A percentile compares a stretch with the other conserved stretches of the same genome.
These are phyloP conservation scores for Salarias fasciatus DNA, from an alignment of 2,797 vertebrate species.

Conservation along the genomic window DNA sequence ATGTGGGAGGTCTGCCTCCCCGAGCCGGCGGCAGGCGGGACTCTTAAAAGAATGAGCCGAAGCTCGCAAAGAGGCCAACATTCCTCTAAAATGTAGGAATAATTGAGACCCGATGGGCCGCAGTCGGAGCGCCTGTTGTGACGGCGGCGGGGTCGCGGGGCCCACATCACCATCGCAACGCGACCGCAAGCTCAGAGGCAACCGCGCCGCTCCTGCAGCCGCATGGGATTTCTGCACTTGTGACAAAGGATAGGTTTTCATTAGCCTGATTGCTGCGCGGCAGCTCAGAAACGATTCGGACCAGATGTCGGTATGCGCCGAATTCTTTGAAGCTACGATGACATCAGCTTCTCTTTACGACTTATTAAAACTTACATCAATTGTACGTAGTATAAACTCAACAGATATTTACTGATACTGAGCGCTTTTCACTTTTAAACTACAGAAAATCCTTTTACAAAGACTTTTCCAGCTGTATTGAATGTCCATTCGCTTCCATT, in stretches of 20 bases:
- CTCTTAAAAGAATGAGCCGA: slow-evolving; percentile 68
- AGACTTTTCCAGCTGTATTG: no score
- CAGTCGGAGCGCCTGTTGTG: slow-evolving; percentile 78
- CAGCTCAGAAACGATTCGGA: neutral
- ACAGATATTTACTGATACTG: no score
- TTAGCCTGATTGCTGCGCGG: neutral
- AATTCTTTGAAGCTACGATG: neutral
- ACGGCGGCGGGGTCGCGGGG: slow-evolving; percentile 74
- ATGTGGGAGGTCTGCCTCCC: slow-evolving; percentile 77
- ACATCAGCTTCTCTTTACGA: neutral
- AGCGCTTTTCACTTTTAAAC: no score
- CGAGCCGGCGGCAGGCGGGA: slow-evolving; percentile 61
- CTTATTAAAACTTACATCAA: neutral
- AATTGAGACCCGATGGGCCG: slow-evolving; percentile 82
- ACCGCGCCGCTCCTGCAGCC: slow-evolving; percentile 39
- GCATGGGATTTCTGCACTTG: slow-evolving; percentile 42
- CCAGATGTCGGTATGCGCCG: neutral
- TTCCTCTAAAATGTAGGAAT: slow-evolving; percentile 82
- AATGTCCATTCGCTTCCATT: no score
- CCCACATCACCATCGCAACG: slow-evolving; percentile 56
- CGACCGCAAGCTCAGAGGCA: slow-evolving; percentile 67
- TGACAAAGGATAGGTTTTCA: slow-evolving; percentile 2
- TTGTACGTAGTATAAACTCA: no score
- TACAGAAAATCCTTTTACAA: no score
- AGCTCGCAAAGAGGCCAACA: slow-evolving; percentile 76